Percentiles rank a stretch among this genome's conserved stretches.
phyloP scores from a whole-genome alignment of 2,113 vertebrate species.

The Gopherus evgoodei region DNA sequence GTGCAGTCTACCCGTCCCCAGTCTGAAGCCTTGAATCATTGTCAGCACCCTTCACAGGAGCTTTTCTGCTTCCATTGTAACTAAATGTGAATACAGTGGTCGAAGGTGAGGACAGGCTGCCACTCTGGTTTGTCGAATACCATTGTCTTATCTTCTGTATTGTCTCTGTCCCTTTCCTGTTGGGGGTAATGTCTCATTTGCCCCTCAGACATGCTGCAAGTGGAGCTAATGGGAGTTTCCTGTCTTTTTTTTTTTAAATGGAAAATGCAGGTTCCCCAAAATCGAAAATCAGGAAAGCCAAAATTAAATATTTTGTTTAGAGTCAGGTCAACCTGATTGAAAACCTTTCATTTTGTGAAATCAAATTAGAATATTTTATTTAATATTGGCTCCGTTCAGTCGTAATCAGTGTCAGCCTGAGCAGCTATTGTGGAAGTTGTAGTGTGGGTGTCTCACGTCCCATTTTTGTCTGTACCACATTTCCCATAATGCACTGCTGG shows the following conservation, averaged over 20 bases:
- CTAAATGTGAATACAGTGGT: background rate
- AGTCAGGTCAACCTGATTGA: background rate
- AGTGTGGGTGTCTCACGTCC: background rate
- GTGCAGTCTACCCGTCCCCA: background rate
- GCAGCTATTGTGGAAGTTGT: rapidly evolving
- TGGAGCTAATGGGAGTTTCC: background rate
- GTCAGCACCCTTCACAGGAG: background rate
- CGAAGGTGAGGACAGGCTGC: background rate
- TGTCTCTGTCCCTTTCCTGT: background rate
- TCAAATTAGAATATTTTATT: background rate
- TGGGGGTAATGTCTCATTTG: background rate
- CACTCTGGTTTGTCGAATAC: background rate
- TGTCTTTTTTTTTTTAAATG: background rate
- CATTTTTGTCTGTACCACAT: rapidly evolving
- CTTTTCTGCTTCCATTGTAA: background rate
- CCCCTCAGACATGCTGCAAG: background rate
- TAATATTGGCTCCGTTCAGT: background rate
- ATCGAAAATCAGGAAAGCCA: slow-evolving; percentile 32
- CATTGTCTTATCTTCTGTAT: background rate
- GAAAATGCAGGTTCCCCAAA: background rate
- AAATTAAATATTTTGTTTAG: background rate
- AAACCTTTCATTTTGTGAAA: background rate
- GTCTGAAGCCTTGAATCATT: background rate
- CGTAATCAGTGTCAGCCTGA: background rate
- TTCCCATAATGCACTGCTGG: rapidly evolving